phyloP scores from a whole-genome alignment of 2,888 invertebrate genomes.

The Hermaeophaga mercurialis region DNA sequence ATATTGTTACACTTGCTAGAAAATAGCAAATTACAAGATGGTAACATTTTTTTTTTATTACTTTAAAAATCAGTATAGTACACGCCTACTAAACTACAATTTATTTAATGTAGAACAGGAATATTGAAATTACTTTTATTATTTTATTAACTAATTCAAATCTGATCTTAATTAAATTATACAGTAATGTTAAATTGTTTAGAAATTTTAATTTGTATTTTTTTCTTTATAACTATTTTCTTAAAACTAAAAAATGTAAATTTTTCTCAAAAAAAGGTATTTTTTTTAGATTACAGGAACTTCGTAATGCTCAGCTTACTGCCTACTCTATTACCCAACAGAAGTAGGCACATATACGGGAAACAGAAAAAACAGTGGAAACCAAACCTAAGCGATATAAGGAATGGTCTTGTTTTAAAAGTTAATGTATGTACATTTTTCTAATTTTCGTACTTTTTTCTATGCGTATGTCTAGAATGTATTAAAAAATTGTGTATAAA shows the following conservation, averaged over 20 bases:
- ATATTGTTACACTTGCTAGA: neutral
- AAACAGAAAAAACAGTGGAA: neutral
- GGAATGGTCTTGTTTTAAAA: neutral
- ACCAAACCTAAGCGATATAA: neutral
- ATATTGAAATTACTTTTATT: too few species aligned
- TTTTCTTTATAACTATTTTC: too few species aligned
- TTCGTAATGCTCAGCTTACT: neutral
- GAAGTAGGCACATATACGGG: neutral
- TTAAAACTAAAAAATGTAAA: too few species aligned
- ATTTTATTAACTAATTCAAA: too few species aligned
- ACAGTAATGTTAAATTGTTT: too few species aligned
- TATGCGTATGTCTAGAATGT: too few species aligned
- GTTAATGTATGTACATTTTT: neutral
- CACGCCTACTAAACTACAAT: too few species aligned
- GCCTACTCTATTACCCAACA: neutral
- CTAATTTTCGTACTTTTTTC: neutral
- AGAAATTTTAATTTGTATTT: too few species aligned
- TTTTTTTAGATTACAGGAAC: conserved; percentile 5
- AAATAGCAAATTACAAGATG: neutral
- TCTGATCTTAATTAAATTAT: too few species aligned
- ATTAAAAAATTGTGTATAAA: too few species aligned
- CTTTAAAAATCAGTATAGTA: too few species aligned
- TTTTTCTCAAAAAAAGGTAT: neutral
- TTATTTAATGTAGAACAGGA: too few species aligned
- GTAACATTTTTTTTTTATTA: neutral